Percentiles rank a stretch among this genome's conserved stretches.
phyloP scores from a whole-genome alignment of 2,113 vertebrate species.

The Prionailurus viverrinus region DNA sequence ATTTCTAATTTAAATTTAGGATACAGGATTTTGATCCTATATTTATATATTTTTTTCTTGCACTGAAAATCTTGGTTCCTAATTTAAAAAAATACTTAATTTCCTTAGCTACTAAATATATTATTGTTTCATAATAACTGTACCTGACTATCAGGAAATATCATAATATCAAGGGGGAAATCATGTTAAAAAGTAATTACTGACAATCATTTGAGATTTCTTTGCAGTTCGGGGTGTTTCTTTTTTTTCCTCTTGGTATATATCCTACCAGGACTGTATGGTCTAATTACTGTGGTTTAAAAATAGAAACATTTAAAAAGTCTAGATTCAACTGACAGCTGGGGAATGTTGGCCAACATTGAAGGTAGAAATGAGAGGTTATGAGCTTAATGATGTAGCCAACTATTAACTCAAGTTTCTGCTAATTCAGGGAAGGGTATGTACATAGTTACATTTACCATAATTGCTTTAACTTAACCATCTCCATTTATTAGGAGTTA shows the following conservation, averaged over 20 bases:
- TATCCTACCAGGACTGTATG: not conserved
- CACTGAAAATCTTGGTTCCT: not conserved
- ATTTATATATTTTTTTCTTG: not conserved
- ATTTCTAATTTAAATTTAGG: constrained; percentile 8
- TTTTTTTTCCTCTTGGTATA: not conserved
- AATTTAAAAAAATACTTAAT: not conserved
- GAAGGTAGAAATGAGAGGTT: not conserved
- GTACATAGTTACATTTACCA: not conserved
- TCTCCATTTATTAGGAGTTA: constrained; percentile 14
- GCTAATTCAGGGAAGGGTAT: not conserved
- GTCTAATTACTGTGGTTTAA: constrained; percentile 52
- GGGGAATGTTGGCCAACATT: not conserved
- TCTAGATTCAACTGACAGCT: not conserved
- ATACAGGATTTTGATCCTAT: not conserved
- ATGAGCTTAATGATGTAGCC: not conserved
- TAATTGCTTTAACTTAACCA: not conserved
- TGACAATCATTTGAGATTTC: constrained; percentile 25
- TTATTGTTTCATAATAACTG: not conserved
- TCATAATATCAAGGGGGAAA: not conserved
- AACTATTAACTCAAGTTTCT: constrained; percentile 60
- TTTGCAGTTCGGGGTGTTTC: not conserved
- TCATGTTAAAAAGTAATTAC: constrained; percentile 16
- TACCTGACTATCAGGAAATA: not conserved
- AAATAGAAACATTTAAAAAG: constrained; percentile 55
- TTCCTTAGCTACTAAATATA: not conserved